phyloP scores from a whole-genome alignment of 1,140 invertebrate genomes.

The Lepidurus apus region DNA sequence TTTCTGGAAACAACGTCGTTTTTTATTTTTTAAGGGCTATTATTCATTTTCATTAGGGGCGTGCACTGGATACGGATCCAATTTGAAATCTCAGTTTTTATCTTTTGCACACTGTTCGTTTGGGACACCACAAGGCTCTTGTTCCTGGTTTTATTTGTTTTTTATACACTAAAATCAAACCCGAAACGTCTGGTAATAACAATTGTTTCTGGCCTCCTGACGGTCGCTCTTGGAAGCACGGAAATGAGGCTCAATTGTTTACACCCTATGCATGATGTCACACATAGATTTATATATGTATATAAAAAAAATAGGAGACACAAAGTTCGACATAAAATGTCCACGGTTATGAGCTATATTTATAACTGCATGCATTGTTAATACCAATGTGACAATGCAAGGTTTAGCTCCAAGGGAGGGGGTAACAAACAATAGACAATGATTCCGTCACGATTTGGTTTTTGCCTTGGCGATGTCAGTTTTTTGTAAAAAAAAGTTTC shows the following conservation, averaged over 20 bases:
- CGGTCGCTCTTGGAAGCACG: background rate
- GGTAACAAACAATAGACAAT: background rate
- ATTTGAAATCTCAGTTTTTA: background rate
- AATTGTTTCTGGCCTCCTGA: too few relatives aligned
- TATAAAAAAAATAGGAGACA: background rate
- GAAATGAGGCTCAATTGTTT: background rate
- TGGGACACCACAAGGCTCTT: background rate
- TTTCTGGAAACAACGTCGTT: slow-evolving; percentile 7
- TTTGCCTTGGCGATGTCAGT: slow-evolving; percentile 6
- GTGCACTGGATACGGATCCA: slow-evolving; percentile 11
- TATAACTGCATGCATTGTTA: slow-evolving; percentile 11
- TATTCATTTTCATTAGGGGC: background rate
- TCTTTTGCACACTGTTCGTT: background rate
- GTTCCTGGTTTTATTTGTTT: too few relatives aligned
- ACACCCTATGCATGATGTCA: background rate
- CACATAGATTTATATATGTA: background rate
- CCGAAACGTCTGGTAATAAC: too few relatives aligned
- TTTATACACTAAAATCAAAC: background rate
- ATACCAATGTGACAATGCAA: slow-evolving; percentile 7
- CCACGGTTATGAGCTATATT: slow-evolving; percentile 13
- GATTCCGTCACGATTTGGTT: slow-evolving; percentile 10
- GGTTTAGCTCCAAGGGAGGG: background rate
- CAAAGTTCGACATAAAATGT: background rate
- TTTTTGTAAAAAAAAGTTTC: background rate
- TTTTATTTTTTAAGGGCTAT: slow-evolving; percentile 14